Evolutionary conservation across 2,113 vertebrate genomes (phyloP).

Genomic region (Ciconia stormi): DNA sequence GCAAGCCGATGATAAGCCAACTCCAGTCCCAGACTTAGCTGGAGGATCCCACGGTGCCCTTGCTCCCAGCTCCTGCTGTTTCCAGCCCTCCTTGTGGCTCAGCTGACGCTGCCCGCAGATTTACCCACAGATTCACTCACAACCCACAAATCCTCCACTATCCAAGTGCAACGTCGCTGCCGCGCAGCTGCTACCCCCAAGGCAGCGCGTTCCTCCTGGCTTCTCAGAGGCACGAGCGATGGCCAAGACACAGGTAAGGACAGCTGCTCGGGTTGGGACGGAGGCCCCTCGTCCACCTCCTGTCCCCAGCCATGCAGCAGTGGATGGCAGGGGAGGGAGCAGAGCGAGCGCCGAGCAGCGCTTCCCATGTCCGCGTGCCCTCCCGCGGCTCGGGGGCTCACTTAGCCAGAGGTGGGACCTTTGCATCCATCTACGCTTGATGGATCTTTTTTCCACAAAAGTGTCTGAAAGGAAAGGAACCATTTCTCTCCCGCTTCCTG

Average conservation of each 20-base stretch:
- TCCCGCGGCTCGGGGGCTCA: accelerated
- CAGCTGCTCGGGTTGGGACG: accelerated
- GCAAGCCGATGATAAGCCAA: neutral
- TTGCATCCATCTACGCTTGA: neutral
- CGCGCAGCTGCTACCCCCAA: neutral
- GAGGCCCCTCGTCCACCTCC: neutral
- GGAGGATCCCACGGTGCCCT: neutral
- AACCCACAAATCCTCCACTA: neutral
- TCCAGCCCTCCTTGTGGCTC: neutral
- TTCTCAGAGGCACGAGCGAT: accelerated
- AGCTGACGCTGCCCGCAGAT: neutral
- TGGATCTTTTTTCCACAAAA: neutral
- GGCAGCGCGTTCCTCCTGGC: neutral
- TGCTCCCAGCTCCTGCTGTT: neutral
- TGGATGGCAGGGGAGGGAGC: neutral
- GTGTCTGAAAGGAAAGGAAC: neutral
- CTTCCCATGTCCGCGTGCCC: accelerated
- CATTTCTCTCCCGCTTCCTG: neutral
- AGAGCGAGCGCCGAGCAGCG: neutral
- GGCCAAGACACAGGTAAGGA: neutral
- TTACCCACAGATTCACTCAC: neutral
- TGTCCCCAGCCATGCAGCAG: neutral
- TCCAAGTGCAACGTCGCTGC: accelerated
- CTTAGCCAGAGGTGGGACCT: neutral
- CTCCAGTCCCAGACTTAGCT: neutral